Evolutionary conservation across 2,113 vertebrate species (phyloP), one percentile per base, ranked within the genome.

Genomic region (Aplodontia rufa): DNA sequence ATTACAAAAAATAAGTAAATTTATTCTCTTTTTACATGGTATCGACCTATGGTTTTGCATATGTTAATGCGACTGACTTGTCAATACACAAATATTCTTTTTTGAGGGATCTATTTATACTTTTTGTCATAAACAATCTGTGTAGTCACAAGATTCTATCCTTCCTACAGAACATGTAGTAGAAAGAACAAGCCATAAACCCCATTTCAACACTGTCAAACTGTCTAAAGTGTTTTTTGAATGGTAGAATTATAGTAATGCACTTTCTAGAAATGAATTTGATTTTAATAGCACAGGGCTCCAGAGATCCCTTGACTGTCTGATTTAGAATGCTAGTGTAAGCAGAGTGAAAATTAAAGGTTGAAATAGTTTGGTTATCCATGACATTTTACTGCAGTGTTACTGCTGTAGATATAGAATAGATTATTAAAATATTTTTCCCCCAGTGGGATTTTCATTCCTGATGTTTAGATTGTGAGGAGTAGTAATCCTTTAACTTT

Each of bases 361-460:
- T 69, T 96, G 78, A 96, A 91, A 92, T 84, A 66, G 30, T 45
- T 94, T 5, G 11, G 72, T 89, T 96, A 92, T 84, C 72, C 69
- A 62, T 96, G 90, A 93, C 95, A 94, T 97, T 96, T 96, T 66
- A 91, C 91, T 90, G 71, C 64, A 83, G 45, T 74, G 40, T 82
- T 95, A 95, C 81, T 92, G 64, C 91, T 80, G 37, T 76, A 62
- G 45, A 62, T 94, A 68, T 74, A 66, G 87, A 94, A 94, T 88
- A 95, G 90, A 97, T 97, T 95, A 97, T 93, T 98, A 96, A 97
- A 97, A 91, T 96, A 91, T 96, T 96, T 96, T 72, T 97, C 96
- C 37, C 82, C 92, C 88, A 89, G 87, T 93, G 88, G 85, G 58
- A 96, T 92, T 97, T 96, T 87, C 37, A 91, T 86, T 94, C 45